Evolutionary conservation across 2,797 vertebrate genomes (phyloP), one percentile per base, ranked within the genome.

Genomic region (Hyperoplus immaculatus): DNA sequence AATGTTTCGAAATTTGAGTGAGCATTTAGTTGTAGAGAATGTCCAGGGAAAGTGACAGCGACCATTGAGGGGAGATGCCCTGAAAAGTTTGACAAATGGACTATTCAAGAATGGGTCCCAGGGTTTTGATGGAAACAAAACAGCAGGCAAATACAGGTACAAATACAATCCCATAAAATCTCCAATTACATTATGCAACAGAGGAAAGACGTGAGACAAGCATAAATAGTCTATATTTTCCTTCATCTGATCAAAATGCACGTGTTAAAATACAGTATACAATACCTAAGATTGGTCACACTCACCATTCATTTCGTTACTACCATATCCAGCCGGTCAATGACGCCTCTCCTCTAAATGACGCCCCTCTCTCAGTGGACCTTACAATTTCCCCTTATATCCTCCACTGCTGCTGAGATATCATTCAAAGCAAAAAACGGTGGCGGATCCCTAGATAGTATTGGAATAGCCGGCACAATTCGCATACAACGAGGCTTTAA

Each of bases 251-350:
- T 51, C 41, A 39, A 13, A 9, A 16, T 60, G 5, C 47, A 55
- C 49, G 42, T 62, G 57, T 75, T 70, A 6, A 78, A 78, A 76
- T 38, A 9, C 15, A 77, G 74, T 12, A 50, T 75, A 3, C 3
- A 29, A 29, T 16, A 79, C 43, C 21, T 75, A 3, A 47, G 5
- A 72, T 41, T 57, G 51, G 6, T 61, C 64, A 72, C 47, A 94
- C 95, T 94, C 85, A 96, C 95, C 94, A 89, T 93, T 93, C 94
- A 95, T 95, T 86, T 80, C 86, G 77, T 84, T 86, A 38, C 75
- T 72, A 56, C 82, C 67, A 83, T 83, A 73, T 82, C 79, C 87
- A 81, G 75, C 57, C 82, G 59, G 81, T 85, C 84, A 87, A 57
- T 88, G 80, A 90, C 86, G 86, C 84, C 71, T 75, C 83, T 81